These are phyloP conservation scores for Polymixis lichenea DNA, from an alignment of 2,888 invertebrate genomes.

Conservation along the genomic window DNA sequence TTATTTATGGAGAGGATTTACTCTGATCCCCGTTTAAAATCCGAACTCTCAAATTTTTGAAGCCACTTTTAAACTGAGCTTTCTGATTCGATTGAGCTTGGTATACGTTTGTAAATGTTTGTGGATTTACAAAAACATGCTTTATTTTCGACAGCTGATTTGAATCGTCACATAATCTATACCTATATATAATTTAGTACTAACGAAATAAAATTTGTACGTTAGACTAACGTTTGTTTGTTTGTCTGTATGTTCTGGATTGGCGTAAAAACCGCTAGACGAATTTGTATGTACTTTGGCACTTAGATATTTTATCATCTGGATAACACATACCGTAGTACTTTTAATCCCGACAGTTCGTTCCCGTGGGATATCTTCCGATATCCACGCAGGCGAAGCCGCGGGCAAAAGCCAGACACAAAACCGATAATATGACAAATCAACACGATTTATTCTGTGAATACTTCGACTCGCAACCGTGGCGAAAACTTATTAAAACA, in stretches of 20 bases:
- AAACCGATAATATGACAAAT: not conserved
- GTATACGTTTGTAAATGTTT: conserved; percentile 3
- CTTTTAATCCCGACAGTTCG: too few relatives aligned
- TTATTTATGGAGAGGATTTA: conserved; percentile 87
- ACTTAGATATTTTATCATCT: too few relatives aligned
- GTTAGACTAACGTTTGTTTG: too few relatives aligned
- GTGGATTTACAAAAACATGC: not conserved
- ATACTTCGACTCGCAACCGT: not conserved
- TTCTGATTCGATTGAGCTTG: conserved; percentile 66
- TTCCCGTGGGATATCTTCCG: too few relatives aligned
- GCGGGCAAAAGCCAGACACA: too few relatives aligned
- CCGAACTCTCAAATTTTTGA: conserved; percentile 78
- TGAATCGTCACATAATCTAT: not conserved
- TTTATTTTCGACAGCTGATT: not conserved
- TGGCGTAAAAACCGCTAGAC: too few relatives aligned
- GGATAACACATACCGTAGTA: too few relatives aligned
- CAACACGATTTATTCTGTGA: not conserved
- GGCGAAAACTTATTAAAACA: not conserved
- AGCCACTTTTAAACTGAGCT: conserved; percentile 77
- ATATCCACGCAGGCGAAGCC: too few relatives aligned
- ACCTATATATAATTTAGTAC: too few relatives aligned
- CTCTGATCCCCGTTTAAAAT: conserved; percentile 81
- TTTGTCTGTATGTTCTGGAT: too few relatives aligned
- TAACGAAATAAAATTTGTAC: too few relatives aligned
- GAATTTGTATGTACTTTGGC: too few relatives aligned